Conservation (phyloP, 2,113 vertebrate genomes). For the Coptodon bakossiorum region DNA sequence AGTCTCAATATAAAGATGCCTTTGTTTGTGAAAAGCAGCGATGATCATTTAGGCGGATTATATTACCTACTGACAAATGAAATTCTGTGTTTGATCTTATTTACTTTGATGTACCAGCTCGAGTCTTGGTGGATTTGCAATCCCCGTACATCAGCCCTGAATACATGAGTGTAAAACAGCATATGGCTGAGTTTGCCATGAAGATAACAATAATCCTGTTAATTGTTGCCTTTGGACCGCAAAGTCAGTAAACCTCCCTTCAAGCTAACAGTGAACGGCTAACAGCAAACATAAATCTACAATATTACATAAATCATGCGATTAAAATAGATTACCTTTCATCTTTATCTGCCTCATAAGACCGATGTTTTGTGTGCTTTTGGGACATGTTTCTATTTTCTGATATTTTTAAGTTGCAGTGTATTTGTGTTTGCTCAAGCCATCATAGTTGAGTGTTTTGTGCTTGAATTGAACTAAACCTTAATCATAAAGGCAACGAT, state of each 20-base stretch:
- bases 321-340: neutral
- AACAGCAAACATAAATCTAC: neutral
- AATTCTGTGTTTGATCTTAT: neutral
- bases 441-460: neutral
- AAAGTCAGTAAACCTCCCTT: neutral
- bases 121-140: neutral
- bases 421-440: neutral
- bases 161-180: neutral
- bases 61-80: neutral
- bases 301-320: neutral
- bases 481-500: fast-evolving
- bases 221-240: neutral
- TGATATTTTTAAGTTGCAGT: fast-evolving
- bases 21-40: neutral
- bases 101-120: neutral
- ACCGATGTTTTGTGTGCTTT: fast-evolving
- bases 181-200: neutral
- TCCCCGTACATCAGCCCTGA: neutral
- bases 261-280: fast-evolving
- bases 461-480: neutral
- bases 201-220: neutral
- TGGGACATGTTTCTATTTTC: neutral
- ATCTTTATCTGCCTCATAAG: neutral
- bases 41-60: neutral
- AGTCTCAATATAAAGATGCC: neutral